A percentile compares a stretch with the other conserved stretches of the same genome.
These are phyloP conservation scores for Chrosomus eos DNA, from an alignment of 2,797 vertebrate species.

Conservation along the genomic window DNA sequence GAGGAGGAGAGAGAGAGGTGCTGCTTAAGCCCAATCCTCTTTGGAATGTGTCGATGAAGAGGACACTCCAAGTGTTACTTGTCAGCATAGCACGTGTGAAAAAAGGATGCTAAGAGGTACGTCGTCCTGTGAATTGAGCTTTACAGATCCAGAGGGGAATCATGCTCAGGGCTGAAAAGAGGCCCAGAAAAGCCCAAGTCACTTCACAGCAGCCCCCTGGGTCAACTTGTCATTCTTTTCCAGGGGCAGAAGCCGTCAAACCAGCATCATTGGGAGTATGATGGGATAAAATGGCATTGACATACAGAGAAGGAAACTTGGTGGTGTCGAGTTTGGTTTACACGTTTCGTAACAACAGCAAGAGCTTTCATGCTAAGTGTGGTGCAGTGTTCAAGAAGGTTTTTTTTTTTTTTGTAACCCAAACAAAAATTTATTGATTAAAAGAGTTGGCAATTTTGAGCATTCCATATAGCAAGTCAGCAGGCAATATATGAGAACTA, in stretches of 20 bases:
- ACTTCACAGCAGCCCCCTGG: slow-evolving; percentile 76
- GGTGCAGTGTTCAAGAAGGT: neutral
- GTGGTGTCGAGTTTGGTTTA: slow-evolving; percentile 4
- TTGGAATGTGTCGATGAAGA: slow-evolving; percentile 82
- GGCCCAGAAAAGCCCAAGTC: slow-evolving; percentile 67
- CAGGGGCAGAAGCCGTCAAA: slow-evolving; percentile 71
- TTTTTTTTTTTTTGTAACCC: neutral
- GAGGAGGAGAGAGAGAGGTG: slow-evolving; percentile 51
- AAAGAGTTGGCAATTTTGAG: neutral
- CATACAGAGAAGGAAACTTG: slow-evolving; percentile 4
- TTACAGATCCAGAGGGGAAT: slow-evolving; percentile 59
- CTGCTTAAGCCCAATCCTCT: slow-evolving; percentile 67
- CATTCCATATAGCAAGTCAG: neutral
- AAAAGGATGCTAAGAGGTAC: slow-evolving; percentile 74
- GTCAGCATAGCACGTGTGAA: slow-evolving; percentile 75
- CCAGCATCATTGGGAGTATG: slow-evolving; percentile 68
- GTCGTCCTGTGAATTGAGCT: slow-evolving; percentile 57
- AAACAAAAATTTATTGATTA: neutral
- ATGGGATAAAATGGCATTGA: slow-evolving; percentile 14
- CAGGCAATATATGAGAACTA: neutral
- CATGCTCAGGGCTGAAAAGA: slow-evolving; percentile 81
- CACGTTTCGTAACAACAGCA: neutral
- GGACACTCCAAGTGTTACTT: slow-evolving; percentile 78
- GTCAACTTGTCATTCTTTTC: slow-evolving; percentile 74
- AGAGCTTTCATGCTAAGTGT: neutral